Base-by-base conservation (phyloP, 2,113 vertebrate species). In the Argyrosomus japonicus region DNA sequence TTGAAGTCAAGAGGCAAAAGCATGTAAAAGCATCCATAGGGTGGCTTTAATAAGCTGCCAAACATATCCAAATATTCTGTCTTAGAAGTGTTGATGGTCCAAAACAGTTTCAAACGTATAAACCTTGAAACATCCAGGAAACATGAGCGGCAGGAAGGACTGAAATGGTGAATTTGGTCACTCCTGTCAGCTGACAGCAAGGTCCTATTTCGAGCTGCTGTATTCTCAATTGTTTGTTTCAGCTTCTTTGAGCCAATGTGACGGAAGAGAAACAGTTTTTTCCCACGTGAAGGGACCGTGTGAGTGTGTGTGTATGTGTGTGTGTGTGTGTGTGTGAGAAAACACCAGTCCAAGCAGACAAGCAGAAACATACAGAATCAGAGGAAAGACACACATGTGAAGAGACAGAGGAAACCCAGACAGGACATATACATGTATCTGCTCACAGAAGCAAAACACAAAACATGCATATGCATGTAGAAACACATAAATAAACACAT, bases 401-500 rank as follows among this genome's bases (percentile, higher is more conserved):
- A 68, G 7, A 74, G 14, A 50, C 21, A 6, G 43, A 68, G 68
- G 76, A 68, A 87, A 60, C 53, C n/a, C n/a, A 56, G 29, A 60
- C 69, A 47, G 65, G 75, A 75, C 62, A 27, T 23, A 54, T 36
- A 36, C 48, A 68, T 54, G 54, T 17, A 54, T 27, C 6, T 67
- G 29, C 0, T 8, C 12, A 62, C 27, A 48, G 21, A 77, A 21
- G 45, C 56, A 60, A 51, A 85, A 71, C 48, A 85, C 54, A 73
- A 86, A 84, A 67, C 69, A 75, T 67, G 57, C 50, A 79, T 60
- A 69, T 57, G 36, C 36, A 75, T 64, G 18, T n/a, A 50, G 62
- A 89, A 69, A 63, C 5, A 64, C 27, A 61, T 45, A 81, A 72
- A 87, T 81, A 84, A 53, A 57, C 81, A 68, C 75, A 94, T 94